Evolutionary conservation across 2,888 invertebrate species (phyloP).

Genomic region (Orthosia cruda): DNA sequence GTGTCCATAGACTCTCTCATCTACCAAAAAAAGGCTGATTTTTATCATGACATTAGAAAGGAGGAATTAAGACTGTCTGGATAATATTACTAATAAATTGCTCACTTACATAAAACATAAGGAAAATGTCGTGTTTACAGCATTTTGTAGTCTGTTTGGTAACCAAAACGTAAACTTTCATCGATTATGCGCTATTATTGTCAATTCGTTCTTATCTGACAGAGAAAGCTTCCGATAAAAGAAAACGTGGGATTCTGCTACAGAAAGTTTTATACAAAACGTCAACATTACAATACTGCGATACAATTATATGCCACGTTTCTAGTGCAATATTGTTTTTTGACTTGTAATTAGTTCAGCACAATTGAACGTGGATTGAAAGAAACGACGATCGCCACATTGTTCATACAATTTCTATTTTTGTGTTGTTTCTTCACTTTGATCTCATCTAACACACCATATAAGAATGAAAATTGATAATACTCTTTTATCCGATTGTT

Average conservation of each 20-base stretch:
- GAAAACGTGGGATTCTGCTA: slow-evolving; percentile 89
- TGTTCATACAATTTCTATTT: slow-evolving; percentile 50
- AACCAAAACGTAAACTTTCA: slow-evolving; percentile 77
- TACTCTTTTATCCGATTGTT: slow-evolving; percentile 43
- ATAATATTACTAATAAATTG: slow-evolving; percentile 39
- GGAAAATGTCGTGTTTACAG: slow-evolving; percentile 46
- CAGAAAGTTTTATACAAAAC: slow-evolving; percentile 83
- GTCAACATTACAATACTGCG: slow-evolving; percentile 77
- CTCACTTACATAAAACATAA: slow-evolving; percentile 49
- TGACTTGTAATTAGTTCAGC: slow-evolving; percentile 75
- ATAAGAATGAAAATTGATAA: slow-evolving; percentile 43
- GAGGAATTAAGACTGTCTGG: background rate
- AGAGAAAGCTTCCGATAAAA: slow-evolving; percentile 88
- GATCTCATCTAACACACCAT: slow-evolving; percentile 52
- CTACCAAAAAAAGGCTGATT: slow-evolving; percentile 2
- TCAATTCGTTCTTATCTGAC: slow-evolving; percentile 84
- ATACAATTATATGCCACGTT: slow-evolving; percentile 80
- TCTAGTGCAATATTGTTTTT: slow-evolving; percentile 83
- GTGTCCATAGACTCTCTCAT: background rate
- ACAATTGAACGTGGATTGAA: slow-evolving; percentile 68
- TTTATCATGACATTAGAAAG: slow-evolving; percentile 6
- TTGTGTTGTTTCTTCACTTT: slow-evolving; percentile 35
- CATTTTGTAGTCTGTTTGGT: slow-evolving; percentile 43
- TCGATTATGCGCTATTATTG: slow-evolving; percentile 82
- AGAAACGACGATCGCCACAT: slow-evolving; percentile 56